These are phyloP conservation scores for Drosophila busckii DNA, from an alignment of 1,140 invertebrate species.

Conservation along the genomic window DNA sequence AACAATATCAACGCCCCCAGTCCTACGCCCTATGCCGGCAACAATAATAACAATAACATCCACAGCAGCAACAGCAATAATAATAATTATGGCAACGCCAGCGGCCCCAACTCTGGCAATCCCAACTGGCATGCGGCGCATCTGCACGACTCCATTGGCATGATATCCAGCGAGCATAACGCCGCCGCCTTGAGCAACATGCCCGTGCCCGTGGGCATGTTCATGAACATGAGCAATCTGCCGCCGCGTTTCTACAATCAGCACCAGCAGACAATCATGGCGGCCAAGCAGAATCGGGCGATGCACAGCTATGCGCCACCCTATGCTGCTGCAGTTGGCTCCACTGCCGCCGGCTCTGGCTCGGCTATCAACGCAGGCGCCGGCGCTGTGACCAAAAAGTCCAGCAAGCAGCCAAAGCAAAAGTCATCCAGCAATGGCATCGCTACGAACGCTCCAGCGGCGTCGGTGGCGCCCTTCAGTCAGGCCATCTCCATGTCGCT, in stretches of 20 bases:
- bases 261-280: constrained; percentile 83
- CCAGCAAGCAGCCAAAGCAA: constrained; percentile 9
- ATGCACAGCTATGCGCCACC: constrained; percentile 21
- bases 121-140: constrained; percentile 39
- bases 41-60: background rate
- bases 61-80: background rate
- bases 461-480: constrained; percentile 64
- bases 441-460: background rate
- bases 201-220: constrained; percentile 96
- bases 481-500: constrained; percentile 83
- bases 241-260: constrained; percentile 93
- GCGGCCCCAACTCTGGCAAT: background rate
- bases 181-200: constrained; percentile 88
- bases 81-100: background rate
- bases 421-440: no score
- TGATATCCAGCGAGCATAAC: constrained; percentile 92
- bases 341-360: background rate
- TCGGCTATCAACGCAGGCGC: no score
- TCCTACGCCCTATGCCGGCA: background rate
- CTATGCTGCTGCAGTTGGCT: constrained; percentile 14
- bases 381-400: no score
- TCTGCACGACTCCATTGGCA: constrained; percentile 93
- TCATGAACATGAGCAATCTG: constrained; percentile 94
- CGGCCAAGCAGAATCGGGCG: constrained; percentile 63
- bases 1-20: background rate